Conservation (phyloP, 1,140 invertebrate genomes). For the Lucilia sericata region DNA sequence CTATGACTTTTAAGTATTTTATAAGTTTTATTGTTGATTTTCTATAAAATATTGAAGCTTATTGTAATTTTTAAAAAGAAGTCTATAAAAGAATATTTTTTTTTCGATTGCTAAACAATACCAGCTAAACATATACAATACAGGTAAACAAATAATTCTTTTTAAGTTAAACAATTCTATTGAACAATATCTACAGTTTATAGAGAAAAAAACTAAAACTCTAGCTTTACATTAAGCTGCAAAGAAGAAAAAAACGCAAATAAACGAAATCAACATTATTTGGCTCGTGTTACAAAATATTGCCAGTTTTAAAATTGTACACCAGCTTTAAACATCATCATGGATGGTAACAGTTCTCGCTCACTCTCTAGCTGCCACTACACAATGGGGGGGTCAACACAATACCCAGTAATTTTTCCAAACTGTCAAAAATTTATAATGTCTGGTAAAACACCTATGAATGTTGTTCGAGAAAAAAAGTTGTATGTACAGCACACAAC, state of each 20-base stretch:
- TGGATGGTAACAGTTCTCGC: slow-evolving; percentile 1
- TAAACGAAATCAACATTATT: neutral
- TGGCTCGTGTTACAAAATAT: slow-evolving; percentile 14
- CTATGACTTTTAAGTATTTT: too few species aligned
- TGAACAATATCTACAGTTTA: slow-evolving; percentile 17
- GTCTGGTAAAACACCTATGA: slow-evolving; percentile 35
- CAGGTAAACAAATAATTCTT: neutral
- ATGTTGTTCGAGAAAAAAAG: neutral
- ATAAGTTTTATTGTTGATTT: too few species aligned
- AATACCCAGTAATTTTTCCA: slow-evolving; percentile 66
- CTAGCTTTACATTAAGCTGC: neutral
- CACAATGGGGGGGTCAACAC: slow-evolving; percentile 51
- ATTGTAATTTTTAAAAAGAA: too few species aligned
- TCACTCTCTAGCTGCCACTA: neutral
- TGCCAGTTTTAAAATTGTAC: neutral
- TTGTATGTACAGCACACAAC: slow-evolving; percentile 25
- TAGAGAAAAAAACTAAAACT: neutral
- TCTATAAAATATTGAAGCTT: too few species aligned
- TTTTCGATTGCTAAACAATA: too few species aligned
- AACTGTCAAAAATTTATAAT: slow-evolving; percentile 67
- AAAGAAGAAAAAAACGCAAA: neutral
- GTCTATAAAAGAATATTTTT: neutral
- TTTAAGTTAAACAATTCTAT: neutral
- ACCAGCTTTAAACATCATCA: neutral
- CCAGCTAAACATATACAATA: neutral